Conservation (phyloP, 2,888 invertebrate genomes). For the Drosophila austrosaltans region DNA sequence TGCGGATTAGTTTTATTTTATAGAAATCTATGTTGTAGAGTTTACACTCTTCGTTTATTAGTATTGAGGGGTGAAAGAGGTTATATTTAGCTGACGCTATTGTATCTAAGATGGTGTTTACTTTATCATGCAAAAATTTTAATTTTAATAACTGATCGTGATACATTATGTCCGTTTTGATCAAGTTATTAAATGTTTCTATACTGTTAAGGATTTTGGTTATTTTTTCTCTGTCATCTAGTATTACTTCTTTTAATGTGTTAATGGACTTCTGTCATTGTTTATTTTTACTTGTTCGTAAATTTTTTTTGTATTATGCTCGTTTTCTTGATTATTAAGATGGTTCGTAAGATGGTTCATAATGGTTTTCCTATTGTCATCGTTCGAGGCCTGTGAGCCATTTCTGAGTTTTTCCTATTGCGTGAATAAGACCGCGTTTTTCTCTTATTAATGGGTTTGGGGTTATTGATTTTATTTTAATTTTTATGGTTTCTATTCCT, state of each 20-base stretch:
- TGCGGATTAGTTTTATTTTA: neutral
- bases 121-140: neutral
- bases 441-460: neutral
- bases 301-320: neutral
- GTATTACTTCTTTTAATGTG: neutral
- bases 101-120: neutral
- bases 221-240: neutral
- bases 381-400: neutral
- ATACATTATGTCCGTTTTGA: neutral
- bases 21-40: neutral
- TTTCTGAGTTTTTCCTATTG: conserved; percentile 1
- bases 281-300: conserved; percentile 1
- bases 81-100: neutral
- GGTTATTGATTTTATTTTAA: neutral
- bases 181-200: neutral
- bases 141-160: neutral
- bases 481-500: neutral
- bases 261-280: neutral
- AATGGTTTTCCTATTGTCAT: neutral
- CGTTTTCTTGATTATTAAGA: neutral
- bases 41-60: neutral
- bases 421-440: neutral
- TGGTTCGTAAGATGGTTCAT: neutral
- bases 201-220: neutral
- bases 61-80: neutral